Evolutionary conservation across 2,888 invertebrate species (phyloP).

Genomic region (Chymomyza fuscimana): DNA sequence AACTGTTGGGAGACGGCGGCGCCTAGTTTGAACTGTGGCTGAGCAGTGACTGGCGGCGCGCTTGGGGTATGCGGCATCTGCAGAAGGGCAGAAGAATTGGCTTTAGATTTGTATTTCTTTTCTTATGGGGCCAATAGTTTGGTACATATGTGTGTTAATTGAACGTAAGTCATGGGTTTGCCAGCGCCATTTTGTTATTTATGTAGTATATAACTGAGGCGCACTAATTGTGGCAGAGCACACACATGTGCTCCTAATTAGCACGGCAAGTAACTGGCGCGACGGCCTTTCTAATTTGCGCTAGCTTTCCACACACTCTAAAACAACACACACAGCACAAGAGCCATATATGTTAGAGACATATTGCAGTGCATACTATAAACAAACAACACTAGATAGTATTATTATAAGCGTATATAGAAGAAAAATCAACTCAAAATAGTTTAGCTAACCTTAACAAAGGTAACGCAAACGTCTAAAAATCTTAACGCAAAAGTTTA

Average conservation of each 20-base stretch:
- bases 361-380: neutral
- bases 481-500: neutral
- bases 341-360: neutral
- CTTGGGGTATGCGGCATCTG: slow-evolving; percentile 64
- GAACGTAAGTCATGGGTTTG: neutral
- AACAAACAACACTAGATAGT: too few relatives aligned
- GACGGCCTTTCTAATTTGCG: slow-evolving; percentile 61
- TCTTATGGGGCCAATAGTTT: neutral
- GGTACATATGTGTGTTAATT: neutral
- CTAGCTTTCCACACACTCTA: slow-evolving; percentile 19
- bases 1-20: slow-evolving; percentile 52
- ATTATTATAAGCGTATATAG: too few relatives aligned
- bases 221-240: slow-evolving; percentile 3
- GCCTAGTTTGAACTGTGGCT: slow-evolving; percentile 50
- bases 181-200: slow-evolving; percentile 2
- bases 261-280: slow-evolving; percentile 26
- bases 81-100: slow-evolving; percentile 1
- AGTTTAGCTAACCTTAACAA: neutral
- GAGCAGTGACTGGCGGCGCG: slow-evolving; percentile 25
- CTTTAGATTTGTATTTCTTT: neutral
- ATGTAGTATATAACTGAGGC: neutral
- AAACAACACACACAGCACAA: slow-evolving; percentile 56
- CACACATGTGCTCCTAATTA: slow-evolving; percentile 34
- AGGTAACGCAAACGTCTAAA: neutral
- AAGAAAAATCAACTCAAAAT: neutral